Evolutionary conservation across 2,797 vertebrate species (phyloP).

Genomic region (Notamacropus eugenii): DNA sequence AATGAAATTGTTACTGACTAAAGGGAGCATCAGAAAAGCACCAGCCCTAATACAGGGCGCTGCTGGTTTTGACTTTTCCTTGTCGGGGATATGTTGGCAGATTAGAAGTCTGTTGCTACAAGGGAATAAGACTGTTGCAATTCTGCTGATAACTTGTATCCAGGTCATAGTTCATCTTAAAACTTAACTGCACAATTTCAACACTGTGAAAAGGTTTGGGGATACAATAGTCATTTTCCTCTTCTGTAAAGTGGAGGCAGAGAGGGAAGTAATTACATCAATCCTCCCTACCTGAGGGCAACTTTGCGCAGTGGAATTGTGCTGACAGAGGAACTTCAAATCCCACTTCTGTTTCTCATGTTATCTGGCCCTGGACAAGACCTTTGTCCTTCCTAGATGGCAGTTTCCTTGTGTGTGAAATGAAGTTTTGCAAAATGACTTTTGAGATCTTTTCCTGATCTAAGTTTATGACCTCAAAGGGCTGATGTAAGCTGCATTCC

Average conservation of each 20-base stretch:
- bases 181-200: conserved; percentile 17
- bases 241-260: background rate
- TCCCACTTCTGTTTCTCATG: background rate
- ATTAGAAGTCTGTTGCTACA: conserved; percentile 28
- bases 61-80: conserved; percentile 23
- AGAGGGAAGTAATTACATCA: background rate
- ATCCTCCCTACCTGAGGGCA: background rate
- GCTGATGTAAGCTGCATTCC: background rate
- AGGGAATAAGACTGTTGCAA: conserved; percentile 7
- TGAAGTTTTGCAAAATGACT: background rate
- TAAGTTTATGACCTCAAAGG: background rate
- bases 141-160: background rate
- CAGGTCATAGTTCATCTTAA: conserved; percentile 31
- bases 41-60: conserved; percentile 7
- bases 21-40: conserved; percentile 39
- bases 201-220: background rate
- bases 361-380: background rate
- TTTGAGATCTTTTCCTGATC: background rate
- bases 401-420: background rate
- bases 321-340: background rate
- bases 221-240: background rate
- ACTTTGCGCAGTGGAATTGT: background rate
- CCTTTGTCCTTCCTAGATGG: background rate
- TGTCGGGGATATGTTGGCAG: background rate
- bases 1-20: conserved; percentile 60